A percentile compares a stretch with the other conserved stretches of the same genome.
These are phyloP conservation scores for Trichonephila inaurata DNA, from an alignment of 1,140 invertebrate genomes.

Conservation along the genomic window DNA sequence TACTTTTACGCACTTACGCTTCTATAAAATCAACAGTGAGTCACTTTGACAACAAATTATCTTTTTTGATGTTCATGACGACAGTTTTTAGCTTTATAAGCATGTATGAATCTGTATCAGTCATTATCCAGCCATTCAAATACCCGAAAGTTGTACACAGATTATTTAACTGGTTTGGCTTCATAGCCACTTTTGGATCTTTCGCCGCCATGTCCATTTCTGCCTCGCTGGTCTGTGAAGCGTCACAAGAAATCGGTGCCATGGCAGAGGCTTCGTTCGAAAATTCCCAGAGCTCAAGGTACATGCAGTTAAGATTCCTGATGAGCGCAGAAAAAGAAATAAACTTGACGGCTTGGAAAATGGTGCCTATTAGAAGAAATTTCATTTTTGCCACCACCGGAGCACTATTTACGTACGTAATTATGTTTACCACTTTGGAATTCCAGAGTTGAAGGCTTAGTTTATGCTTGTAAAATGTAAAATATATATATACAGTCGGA, in stretches of 20 bases:
- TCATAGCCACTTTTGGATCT: background rate
- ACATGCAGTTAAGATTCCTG: background rate
- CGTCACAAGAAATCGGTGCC: too few species aligned
- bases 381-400: background rate
- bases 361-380: background rate
- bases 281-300: too few species aligned
- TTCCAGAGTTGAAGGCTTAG: background rate
- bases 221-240: too few species aligned
- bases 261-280: too few species aligned
- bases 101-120: background rate
- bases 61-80: background rate
- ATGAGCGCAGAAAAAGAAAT: background rate
- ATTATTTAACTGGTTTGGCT: too few species aligned
- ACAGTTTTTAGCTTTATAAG: background rate
- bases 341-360: background rate
- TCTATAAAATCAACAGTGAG: background rate
- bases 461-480: too few species aligned
- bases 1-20: background rate
- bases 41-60: background rate
- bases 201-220: too few species aligned
- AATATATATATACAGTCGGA: too few species aligned
- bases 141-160: accelerated
- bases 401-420: background rate
- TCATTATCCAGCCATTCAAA: background rate
- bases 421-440: background rate